Conservation (phyloP, 2,113 vertebrate genomes). For the Formicarius rufipectus region DNA sequence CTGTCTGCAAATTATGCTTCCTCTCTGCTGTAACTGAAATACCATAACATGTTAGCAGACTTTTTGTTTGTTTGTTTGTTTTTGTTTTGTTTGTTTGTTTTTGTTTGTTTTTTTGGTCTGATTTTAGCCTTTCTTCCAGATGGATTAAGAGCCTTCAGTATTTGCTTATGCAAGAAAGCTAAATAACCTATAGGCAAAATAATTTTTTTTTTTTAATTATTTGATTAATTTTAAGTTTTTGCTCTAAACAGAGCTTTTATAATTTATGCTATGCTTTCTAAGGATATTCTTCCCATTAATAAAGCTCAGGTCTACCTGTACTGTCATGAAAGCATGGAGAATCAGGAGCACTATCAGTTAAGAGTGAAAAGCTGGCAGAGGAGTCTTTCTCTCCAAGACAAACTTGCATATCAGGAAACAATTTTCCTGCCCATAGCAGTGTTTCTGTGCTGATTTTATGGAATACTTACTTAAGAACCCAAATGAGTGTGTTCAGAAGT, state of each 20-base stretch:
- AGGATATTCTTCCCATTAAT: neutral
- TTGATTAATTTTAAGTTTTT: neutral
- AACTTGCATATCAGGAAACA: neutral
- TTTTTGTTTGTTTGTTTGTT: no score
- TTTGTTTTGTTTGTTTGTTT: no score
- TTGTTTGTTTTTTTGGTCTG: no score
- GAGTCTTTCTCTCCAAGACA: neutral
- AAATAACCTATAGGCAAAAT: neutral
- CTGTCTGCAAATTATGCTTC: neutral
- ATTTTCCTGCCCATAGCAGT: neutral
- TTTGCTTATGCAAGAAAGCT: neutral
- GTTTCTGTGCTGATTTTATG: neutral
- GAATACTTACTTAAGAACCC: neutral
- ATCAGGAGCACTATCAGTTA: neutral
- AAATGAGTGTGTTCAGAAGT: neutral
- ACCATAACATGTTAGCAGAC: neutral
- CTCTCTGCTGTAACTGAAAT: neutral
- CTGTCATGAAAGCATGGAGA: neutral
- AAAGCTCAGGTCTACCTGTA: neutral
- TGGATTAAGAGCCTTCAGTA: neutral
- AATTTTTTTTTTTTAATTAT: neutral
- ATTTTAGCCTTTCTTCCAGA: neutral
- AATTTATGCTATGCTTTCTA: neutral
- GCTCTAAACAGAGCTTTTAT: neutral
- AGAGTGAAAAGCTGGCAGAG: neutral